phyloP scores from a whole-genome alignment of 1,140 invertebrate species.

The Eumaeus atala region DNA sequence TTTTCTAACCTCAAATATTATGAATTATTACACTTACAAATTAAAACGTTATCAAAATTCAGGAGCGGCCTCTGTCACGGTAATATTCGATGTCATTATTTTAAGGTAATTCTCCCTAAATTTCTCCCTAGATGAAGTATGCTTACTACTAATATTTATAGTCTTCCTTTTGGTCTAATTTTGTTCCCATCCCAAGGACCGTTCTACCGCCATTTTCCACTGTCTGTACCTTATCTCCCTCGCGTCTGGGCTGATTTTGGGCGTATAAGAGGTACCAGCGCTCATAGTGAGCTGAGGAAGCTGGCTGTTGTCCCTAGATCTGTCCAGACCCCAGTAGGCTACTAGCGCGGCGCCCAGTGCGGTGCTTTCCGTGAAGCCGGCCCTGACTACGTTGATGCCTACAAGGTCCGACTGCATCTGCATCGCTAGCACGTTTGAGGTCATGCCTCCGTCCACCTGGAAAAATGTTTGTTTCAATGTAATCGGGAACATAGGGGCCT shows the following conservation, averaged over 20 bases:
- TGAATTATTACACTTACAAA: too few relatives aligned
- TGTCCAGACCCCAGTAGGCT: slow-evolving; percentile 81
- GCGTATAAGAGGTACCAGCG: slow-evolving; percentile 79
- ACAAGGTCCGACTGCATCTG: slow-evolving; percentile 79
- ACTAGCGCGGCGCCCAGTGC: slow-evolving; percentile 88
- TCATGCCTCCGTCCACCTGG: slow-evolving; percentile 95
- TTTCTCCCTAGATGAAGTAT: too few relatives aligned
- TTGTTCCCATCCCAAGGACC: slow-evolving; percentile 86
- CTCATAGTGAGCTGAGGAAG: slow-evolving; percentile 56
- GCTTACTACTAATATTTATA: too few relatives aligned
- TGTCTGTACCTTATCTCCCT: slow-evolving; percentile 82
- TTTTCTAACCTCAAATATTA: too few relatives aligned
- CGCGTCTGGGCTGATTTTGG: slow-evolving; percentile 81
- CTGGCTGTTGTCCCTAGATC: slow-evolving; percentile 47
- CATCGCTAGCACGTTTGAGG: slow-evolving; percentile 88
- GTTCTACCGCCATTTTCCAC: slow-evolving; percentile 90
- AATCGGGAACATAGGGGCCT: too few relatives aligned
- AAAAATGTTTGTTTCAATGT: slow-evolving; percentile 40
- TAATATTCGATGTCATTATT: too few relatives aligned
- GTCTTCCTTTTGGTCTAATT: slow-evolving; percentile 33
- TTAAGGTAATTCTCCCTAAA: too few relatives aligned
- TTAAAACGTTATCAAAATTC: too few relatives aligned
- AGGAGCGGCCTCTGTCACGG: too few relatives aligned
- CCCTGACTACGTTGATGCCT: slow-evolving; percentile 78
- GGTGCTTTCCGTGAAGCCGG: slow-evolving; percentile 89